These are phyloP conservation scores for Lepidurus apus DNA, from an alignment of 1,140 invertebrate genomes.

Conservation along the genomic window DNA sequence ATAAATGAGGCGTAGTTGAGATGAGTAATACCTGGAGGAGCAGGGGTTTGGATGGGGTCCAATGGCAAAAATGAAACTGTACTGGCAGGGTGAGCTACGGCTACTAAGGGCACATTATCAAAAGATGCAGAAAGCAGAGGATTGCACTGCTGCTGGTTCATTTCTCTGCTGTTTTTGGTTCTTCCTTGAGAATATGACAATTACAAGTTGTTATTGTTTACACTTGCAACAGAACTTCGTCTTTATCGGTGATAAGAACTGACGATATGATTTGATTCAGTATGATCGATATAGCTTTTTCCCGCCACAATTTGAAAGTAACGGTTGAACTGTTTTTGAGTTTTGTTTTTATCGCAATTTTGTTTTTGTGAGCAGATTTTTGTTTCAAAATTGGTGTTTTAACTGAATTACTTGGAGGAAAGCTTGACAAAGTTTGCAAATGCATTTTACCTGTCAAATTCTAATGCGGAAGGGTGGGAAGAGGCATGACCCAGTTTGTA, in stretches of 20 bases:
- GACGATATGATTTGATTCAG: background rate
- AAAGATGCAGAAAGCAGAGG: background rate
- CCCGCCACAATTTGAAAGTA: background rate
- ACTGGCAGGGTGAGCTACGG: background rate
- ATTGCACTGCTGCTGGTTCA: background rate
- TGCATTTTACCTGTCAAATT: background rate
- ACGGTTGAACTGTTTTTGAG: background rate
- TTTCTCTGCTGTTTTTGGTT: background rate
- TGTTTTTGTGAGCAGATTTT: no score
- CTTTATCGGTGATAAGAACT: background rate
- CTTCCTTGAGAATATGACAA: background rate
- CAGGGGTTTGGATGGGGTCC: background rate
- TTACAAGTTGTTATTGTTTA: conserved; percentile 11
- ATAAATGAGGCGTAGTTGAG: background rate
- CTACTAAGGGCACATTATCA: background rate
- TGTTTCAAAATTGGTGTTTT: background rate
- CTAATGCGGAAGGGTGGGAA: background rate
- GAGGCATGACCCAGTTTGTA: background rate
- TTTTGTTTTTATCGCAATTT: background rate
- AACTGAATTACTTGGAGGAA: background rate
- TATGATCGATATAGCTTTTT: background rate
- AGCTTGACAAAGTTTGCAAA: background rate
- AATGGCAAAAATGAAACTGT: background rate
- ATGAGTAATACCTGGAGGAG: background rate
- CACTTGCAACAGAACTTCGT: background rate